Base-by-base conservation (phyloP, 2,113 vertebrate genomes). In the Festucalex cinctus region DNA sequence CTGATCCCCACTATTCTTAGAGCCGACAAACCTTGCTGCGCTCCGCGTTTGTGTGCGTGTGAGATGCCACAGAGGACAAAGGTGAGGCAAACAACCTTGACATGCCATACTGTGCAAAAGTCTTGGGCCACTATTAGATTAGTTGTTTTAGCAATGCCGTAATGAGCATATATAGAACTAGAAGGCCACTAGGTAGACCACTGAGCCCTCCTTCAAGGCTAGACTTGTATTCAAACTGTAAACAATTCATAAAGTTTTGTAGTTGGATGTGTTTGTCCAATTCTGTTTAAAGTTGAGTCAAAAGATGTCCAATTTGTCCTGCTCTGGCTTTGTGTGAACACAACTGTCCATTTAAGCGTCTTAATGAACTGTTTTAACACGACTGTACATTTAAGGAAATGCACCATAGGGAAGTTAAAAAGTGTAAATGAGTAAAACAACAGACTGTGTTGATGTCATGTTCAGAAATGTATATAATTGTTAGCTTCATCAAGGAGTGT, bases 1-100 rank as follows among this genome's bases (percentile, higher is more conserved):
- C 74, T 49, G 85, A 88, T 70, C 76, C 81, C 68, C 16, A 36
- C 84, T 90, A 90, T 88, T 88, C 79, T 90, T 88, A 88, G 86
- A 87, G 82, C 79, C 66, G 85, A 86, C 83, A 81, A 84, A 75
- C 62, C 58, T 46, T 46, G 60, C 64, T 46, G 44, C 63, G 46
- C 67, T 62, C 51, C 44, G 63, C 56, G 69, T 51, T 65, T 37
- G 64, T 22, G 64, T 44, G 61, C 36, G 71, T 39, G 35, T 24
- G 17, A 41, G 71, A 80, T 83, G 58, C 79, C 84, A 82, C 71
- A 69, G 70, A 76, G 77, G 74, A 80, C 79, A 79, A 70, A 79
- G 66, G 66, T 7, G 1, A 77, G 58, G 48, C 70, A 3, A 41
- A 69, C 71, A 72, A 87, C 85, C 81, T 83, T 85, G 68, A 73